phyloP scores from a whole-genome alignment of 2,888 invertebrate genomes.

The Tetrapedia diversipes region DNA sequence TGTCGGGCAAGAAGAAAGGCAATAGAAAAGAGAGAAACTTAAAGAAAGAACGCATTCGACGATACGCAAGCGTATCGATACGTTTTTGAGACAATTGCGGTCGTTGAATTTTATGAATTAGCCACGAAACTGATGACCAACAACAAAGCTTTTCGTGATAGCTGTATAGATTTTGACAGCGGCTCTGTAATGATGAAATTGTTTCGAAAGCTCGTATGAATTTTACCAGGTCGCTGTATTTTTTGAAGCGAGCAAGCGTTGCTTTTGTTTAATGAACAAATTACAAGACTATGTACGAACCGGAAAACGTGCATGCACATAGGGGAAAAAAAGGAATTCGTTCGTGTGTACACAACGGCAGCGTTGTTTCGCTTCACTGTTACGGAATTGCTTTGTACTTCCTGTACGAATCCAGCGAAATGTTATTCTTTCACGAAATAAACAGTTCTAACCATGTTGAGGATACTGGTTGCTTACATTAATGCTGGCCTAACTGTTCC shows the following conservation, averaged over 20 bases:
- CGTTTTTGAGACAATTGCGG: conserved; percentile 7
- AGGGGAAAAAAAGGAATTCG: background rate
- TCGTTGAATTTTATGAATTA: conserved; percentile 11
- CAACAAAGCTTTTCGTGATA: background rate
- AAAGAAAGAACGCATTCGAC: background rate
- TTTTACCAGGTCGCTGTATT: background rate
- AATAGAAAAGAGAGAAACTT: background rate
- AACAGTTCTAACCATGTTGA: too few relatives aligned
- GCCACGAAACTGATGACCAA: background rate
- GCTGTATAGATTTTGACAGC: background rate
- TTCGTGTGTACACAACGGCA: background rate
- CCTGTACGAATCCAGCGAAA: background rate
- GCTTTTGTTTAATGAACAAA: conserved; percentile 16
- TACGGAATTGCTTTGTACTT: background rate
- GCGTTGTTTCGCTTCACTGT: background rate
- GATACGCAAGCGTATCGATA: background rate
- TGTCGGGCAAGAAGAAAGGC: background rate
- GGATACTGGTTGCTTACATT: background rate
- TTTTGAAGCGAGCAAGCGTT: background rate
- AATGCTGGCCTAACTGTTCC: conserved; percentile 8
- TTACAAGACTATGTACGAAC: background rate
- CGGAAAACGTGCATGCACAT: background rate
- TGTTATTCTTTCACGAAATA: conserved; percentile 2
- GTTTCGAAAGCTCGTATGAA: background rate
- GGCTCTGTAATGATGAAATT: background rate